These are phyloP conservation scores for Drosophila pruinosa DNA, from an alignment of 1,140 invertebrate species.

Conservation along the genomic window DNA sequence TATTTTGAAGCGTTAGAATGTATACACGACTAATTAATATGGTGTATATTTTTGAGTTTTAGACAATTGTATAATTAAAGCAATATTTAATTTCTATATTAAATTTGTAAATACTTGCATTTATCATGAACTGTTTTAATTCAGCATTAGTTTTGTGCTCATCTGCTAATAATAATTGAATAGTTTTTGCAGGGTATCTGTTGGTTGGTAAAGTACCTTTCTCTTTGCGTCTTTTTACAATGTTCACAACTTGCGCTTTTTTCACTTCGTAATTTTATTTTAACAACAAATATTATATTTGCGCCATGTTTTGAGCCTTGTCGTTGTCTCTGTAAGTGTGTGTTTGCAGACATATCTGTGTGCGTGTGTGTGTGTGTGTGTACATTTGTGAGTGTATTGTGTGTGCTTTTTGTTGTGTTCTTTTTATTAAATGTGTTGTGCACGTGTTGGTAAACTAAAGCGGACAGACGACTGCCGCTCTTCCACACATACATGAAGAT, in stretches of 20 bases:
- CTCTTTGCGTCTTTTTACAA: slow-evolving; percentile 33
- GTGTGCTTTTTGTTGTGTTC: slow-evolving; percentile 36
- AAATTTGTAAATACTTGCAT: too few species aligned
- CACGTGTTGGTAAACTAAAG: slow-evolving; percentile 76
- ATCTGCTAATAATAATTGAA: too few species aligned
- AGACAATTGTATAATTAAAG: too few species aligned
- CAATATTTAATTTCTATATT: too few species aligned
- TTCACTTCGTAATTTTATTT: slow-evolving; percentile 68
- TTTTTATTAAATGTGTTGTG: slow-evolving; percentile 73
- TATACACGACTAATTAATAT: too few species aligned
- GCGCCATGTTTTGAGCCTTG: slow-evolving; percentile 64
- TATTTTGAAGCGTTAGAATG: too few species aligned
- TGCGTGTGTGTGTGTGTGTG: neutral
- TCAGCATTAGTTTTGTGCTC: neutral
- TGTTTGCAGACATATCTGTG: neutral
- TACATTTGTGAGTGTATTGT: neutral
- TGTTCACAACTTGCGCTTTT: slow-evolving; percentile 52
- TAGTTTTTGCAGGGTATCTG: slow-evolving; percentile 14
- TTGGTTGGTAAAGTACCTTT: neutral
- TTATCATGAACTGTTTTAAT: too few species aligned
- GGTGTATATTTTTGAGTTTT: too few species aligned
- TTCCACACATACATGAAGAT: slow-evolving; percentile 22
- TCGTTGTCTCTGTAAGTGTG: neutral
- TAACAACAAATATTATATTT: slow-evolving; percentile 78
- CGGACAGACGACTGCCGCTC: slow-evolving; percentile 6